Evolutionary conservation across 2,888 invertebrate species (phyloP).

Genomic region (Hydrotaea cyrtoneurina): DNA sequence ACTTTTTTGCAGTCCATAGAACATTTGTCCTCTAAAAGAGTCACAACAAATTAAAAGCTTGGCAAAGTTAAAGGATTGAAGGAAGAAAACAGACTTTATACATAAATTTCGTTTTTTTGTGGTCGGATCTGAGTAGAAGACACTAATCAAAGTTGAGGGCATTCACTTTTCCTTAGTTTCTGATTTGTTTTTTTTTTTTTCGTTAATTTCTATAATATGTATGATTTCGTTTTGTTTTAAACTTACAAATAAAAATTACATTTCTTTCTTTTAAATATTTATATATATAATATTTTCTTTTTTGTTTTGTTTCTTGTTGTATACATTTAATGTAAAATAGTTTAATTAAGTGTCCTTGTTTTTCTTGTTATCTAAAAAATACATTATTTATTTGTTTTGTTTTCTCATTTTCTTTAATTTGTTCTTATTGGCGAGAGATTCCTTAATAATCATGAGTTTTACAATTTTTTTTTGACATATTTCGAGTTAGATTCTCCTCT

Average conservation of each 20-base stretch:
- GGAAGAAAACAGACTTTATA: not conserved
- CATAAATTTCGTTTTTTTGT: not conserved
- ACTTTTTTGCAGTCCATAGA: no score
- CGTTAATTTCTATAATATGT: conserved; percentile 48
- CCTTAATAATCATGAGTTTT: conserved; percentile 56
- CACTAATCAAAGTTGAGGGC: not conserved
- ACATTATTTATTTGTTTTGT: conserved; percentile 61
- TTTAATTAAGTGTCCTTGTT: conserved; percentile 66
- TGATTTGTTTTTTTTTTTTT: not conserved
- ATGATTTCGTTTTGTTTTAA: conserved; percentile 35
- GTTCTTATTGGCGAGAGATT: conserved; percentile 74
- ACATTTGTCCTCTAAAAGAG: no score
- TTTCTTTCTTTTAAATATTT: conserved; percentile 56
- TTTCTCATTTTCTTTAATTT: conserved; percentile 57
- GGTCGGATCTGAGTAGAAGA: not conserved
- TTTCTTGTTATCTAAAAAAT: conserved; percentile 63
- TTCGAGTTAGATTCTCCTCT: conserved; percentile 61
- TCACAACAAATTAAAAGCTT: no score
- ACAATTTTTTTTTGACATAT: conserved; percentile 48
- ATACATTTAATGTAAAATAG: conserved; percentile 69
- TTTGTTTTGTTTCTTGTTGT: conserved; percentile 22
- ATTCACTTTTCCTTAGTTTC: not conserved
- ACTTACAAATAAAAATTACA: conserved; percentile 55
- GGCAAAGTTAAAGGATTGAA: no score
- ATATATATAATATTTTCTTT: conserved; percentile 46